Evolutionary conservation across 2,888 invertebrate species (phyloP).

Genomic region (Zaprionus bogoriensis): DNA sequence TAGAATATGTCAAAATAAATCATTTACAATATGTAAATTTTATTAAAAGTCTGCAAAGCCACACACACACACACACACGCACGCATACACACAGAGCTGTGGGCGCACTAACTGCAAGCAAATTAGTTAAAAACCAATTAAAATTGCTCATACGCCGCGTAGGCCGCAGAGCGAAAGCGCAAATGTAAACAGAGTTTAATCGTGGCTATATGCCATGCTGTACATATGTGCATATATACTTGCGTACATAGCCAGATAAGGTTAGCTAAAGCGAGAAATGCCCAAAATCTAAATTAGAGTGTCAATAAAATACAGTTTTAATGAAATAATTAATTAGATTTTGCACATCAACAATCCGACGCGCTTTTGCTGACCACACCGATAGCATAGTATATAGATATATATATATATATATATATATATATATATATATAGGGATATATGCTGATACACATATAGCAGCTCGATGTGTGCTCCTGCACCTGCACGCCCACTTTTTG

Average conservation of each 20-base stretch:
- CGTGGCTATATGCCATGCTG: not conserved
- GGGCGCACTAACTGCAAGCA: slow-evolving; percentile 58
- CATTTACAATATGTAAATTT: slow-evolving; percentile 45
- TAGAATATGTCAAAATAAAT: slow-evolving; percentile 47
- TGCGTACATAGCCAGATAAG: not conserved
- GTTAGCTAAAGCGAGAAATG: slow-evolving; percentile 31
- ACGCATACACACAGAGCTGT: not conserved
- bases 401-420: slow-evolving; percentile 8
- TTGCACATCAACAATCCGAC: slow-evolving; percentile 71
- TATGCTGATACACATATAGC: not conserved
- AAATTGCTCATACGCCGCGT: slow-evolving; percentile 71
- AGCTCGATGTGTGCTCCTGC: not conserved
- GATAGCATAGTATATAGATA: slow-evolving; percentile 11
- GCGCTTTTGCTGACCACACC: slow-evolving; percentile 26
- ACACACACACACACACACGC: slow-evolving; percentile 3
- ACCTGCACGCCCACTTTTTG: not conserved
- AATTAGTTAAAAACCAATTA: slow-evolving; percentile 79
- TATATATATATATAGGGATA: not conserved
- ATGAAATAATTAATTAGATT: slow-evolving; percentile 80
- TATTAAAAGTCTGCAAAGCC: slow-evolving; percentile 36
- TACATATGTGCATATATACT: not conserved
- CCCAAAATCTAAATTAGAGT: slow-evolving; percentile 78
- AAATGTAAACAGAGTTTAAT: slow-evolving; percentile 35
- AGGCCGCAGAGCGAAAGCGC: slow-evolving; percentile 26
- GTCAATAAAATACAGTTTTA: slow-evolving; percentile 78